phyloP scores from a whole-genome alignment of 2,888 invertebrate genomes.

The Tipula unca region DNA sequence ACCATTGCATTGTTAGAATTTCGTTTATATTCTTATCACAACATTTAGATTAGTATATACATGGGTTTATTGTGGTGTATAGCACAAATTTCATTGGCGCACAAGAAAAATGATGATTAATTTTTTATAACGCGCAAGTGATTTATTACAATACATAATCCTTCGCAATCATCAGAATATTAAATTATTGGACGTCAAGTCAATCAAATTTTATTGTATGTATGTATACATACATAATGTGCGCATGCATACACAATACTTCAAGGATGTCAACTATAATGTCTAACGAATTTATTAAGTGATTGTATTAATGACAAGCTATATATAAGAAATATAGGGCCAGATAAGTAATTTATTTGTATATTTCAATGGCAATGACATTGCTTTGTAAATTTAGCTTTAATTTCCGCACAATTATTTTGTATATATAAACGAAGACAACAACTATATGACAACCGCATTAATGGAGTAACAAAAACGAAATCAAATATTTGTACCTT shows the following conservation, averaged over 20 bases:
- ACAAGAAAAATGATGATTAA: too few relatives aligned
- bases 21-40: too few relatives aligned
- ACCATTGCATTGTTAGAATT: too few relatives aligned
- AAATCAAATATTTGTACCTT: too few relatives aligned
- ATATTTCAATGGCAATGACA: neutral
- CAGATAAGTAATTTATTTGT: neutral
- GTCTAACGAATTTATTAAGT: neutral
- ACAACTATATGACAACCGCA: too few relatives aligned
- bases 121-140: too few relatives aligned
- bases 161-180: neutral
- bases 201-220: neutral
- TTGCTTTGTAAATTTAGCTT: neutral
- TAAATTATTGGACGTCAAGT: neutral
- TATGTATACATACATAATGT: too few relatives aligned
- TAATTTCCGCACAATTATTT: neutral
- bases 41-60: too few relatives aligned
- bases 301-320: neutral
- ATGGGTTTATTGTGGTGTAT: too few relatives aligned
- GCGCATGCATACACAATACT: neutral
- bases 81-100: too few relatives aligned
- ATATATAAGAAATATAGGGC: neutral
- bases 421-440: neutral
- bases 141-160: neutral
- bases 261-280: neutral
- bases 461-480: neutral